These are phyloP conservation scores for Selene dorsalis DNA, from an alignment of 2,797 vertebrate genomes.

Conservation along the genomic window DNA sequence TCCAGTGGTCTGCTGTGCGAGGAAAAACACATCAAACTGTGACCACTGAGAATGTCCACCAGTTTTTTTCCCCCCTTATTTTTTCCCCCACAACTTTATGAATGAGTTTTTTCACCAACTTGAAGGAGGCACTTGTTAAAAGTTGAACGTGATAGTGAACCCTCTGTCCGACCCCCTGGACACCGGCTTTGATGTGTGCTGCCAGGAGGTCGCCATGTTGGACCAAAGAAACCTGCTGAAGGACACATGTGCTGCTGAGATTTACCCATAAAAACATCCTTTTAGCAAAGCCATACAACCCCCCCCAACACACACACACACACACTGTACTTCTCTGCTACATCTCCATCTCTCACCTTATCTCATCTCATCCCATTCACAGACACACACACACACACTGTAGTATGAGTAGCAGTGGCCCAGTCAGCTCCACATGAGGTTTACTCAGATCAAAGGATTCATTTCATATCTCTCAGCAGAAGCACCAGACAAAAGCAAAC, in stretches of 20 bases:
- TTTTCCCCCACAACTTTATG: background rate
- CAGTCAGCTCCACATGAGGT: slow-evolving; percentile 46
- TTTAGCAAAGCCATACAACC: slow-evolving; percentile 46
- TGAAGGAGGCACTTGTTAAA: slow-evolving; percentile 16
- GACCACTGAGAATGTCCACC: slow-evolving; percentile 39
- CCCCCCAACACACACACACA: slow-evolving; percentile 28
- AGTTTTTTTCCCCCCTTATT: background rate
- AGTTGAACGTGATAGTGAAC: slow-evolving; percentile 15
- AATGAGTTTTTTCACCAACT: slow-evolving; percentile 6
- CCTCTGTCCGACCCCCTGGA: slow-evolving; percentile 18
- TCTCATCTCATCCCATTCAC: slow-evolving; percentile 21
- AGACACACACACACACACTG: slow-evolving; percentile 31
- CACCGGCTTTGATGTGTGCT: slow-evolving; percentile 17
- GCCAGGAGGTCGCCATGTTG: slow-evolving; percentile 41
- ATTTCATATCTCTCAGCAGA: slow-evolving; percentile 61
- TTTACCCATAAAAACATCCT: slow-evolving; percentile 36
- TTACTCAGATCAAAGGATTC: slow-evolving; percentile 65
- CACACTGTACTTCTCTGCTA: background rate
- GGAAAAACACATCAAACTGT: slow-evolving; percentile 10
- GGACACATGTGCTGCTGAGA: slow-evolving; percentile 48
- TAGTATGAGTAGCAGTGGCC: slow-evolving; percentile 31
- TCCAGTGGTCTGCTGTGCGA: slow-evolving; percentile 3
- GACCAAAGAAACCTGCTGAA: slow-evolving; percentile 65
- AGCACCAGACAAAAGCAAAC: slow-evolving; percentile 58
- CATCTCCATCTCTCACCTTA: slow-evolving; percentile 6